Percentiles rank a stretch among this genome's conserved stretches.
These are phyloP conservation scores for Hypselothyrea guttata DNA, from an alignment of 2,888 invertebrate species.

Conservation along the genomic window DNA sequence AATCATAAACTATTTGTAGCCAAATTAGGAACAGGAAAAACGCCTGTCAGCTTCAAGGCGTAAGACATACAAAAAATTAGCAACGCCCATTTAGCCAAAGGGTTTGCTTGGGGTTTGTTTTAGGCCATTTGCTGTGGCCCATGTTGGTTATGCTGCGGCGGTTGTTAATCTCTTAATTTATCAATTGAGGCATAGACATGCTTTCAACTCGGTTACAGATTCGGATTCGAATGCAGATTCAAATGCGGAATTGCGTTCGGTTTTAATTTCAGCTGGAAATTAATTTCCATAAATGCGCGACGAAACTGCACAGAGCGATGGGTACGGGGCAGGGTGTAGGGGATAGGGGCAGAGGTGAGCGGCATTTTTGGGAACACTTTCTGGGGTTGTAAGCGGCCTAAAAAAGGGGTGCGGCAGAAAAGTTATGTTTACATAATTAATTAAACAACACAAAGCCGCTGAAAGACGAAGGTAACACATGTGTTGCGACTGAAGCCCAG, in stretches of 20 bases:
- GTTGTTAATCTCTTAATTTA: slow-evolving; percentile 79
- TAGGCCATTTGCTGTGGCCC: slow-evolving; percentile 35
- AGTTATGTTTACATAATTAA: slow-evolving; percentile 78
- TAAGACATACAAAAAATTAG: slow-evolving; percentile 60
- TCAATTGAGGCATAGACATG: slow-evolving; percentile 53
- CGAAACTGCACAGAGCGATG: slow-evolving; percentile 42
- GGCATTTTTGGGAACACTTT: neutral
- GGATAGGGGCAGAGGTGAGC: neutral
- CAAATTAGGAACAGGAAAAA: slow-evolving; percentile 23
- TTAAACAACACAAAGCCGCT: slow-evolving; percentile 73
- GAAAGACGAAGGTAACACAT: slow-evolving; percentile 43
- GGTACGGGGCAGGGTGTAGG: neutral
- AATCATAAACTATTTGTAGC: slow-evolving; percentile 6
- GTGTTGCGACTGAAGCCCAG: slow-evolving; percentile 22
- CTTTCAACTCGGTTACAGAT: slow-evolving; percentile 1
- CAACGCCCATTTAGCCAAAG: slow-evolving; percentile 61
- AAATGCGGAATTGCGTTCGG: slow-evolving; percentile 35
- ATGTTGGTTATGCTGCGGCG: slow-evolving; percentile 56
- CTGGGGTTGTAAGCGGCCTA: slow-evolving; percentile 47
- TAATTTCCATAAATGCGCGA: slow-evolving; percentile 78
- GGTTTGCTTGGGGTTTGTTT: slow-evolving; percentile 30
- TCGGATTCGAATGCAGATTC: slow-evolving; percentile 13
- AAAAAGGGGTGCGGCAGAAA: slow-evolving; percentile 55
- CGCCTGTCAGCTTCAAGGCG: slow-evolving; percentile 49
- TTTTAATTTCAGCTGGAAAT: slow-evolving; percentile 76